These are phyloP conservation scores for Silurus asotus DNA, from an alignment of 2,113 vertebrate species.

Conservation along the genomic window DNA sequence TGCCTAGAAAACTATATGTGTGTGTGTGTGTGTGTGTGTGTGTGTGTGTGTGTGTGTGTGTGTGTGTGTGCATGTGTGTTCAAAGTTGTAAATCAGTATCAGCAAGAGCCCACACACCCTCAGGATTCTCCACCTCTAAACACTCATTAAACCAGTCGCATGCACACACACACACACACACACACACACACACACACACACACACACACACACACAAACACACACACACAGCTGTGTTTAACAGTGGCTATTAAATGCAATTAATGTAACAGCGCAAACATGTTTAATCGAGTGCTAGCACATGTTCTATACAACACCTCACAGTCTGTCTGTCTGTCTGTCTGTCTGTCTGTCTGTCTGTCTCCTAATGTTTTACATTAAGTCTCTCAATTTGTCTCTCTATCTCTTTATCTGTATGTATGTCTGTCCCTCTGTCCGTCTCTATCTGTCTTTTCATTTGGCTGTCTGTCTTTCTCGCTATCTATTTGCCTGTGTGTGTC, in stretches of 20 bases:
- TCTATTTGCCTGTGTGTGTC: not conserved
- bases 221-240: slow-evolving; percentile 68
- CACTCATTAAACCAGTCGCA: slow-evolving; percentile 14
- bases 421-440: not conserved
- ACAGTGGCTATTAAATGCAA: slow-evolving; percentile 73
- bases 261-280: slow-evolving; percentile 73
- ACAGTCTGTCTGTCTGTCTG: slow-evolving; percentile 18
- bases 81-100: not conserved
- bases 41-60: slow-evolving; percentile 6
- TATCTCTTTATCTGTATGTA: not conserved
- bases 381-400: not conserved
- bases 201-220: slow-evolving; percentile 46
- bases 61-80: not conserved
- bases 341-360: not conserved
- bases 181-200: slow-evolving; percentile 33
- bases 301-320: slow-evolving; percentile 61
- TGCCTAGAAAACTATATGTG: not conserved
- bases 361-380: not conserved
- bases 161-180: slow-evolving; percentile 13
- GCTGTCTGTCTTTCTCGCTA: not conserved
- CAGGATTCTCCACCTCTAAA: not conserved
- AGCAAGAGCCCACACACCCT: not conserved
- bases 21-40: not conserved
- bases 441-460: too few relatives aligned
- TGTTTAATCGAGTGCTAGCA: slow-evolving; percentile 72